Evolutionary conservation across 2,113 vertebrate species (phyloP), one percentile per base, ranked within the genome.

Genomic region (Piaya cayana): DNA sequence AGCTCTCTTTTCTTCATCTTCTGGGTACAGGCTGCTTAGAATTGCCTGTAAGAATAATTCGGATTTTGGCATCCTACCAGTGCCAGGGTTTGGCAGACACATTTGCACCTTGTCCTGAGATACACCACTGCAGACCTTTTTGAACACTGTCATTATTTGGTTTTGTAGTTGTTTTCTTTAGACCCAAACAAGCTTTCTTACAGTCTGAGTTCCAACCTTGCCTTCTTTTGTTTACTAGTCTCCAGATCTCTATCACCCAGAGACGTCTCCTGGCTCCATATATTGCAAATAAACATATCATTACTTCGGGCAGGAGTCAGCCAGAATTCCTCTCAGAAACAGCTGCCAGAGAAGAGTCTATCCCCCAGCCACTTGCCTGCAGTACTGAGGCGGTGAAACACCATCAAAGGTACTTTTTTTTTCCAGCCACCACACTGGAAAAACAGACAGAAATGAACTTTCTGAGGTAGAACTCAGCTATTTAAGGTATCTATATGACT

Each of bases 211-310:
- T 96, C 56, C 72, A 90, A 63, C 47, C 69, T 86, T 84, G 85
- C 49, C 36, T 88, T 56, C 75, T 88, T 81, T 67, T 94, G 82
- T 90, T 95, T 94, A 96, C 56, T 58, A 68, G 60, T 75, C 52
- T 91, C 82, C 82, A 92, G 68, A 86, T 88, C 72, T 56, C 64
- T 93, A 78, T 93, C 92, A 77, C 27, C 50, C 52, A 81, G 88
- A 90, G 86, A 86, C 1, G 0, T 81, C 90, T 88, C 80, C 85
- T 88, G 92, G 76, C 88, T 94, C 82, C 76, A 55, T 34, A 49
- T 39, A 94, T 17, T 68, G 65, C 86, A 92, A 90, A 90, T 68
- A 96, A 96, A 94, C 88, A 43, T 59, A 80, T 83, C 71, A 86
- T 86, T 86, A 84, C 56, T 90, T 2, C 5, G 37, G n/a, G 79